Base-by-base conservation (phyloP, 1,140 invertebrate genomes). In the Nasonia giraulti region DNA sequence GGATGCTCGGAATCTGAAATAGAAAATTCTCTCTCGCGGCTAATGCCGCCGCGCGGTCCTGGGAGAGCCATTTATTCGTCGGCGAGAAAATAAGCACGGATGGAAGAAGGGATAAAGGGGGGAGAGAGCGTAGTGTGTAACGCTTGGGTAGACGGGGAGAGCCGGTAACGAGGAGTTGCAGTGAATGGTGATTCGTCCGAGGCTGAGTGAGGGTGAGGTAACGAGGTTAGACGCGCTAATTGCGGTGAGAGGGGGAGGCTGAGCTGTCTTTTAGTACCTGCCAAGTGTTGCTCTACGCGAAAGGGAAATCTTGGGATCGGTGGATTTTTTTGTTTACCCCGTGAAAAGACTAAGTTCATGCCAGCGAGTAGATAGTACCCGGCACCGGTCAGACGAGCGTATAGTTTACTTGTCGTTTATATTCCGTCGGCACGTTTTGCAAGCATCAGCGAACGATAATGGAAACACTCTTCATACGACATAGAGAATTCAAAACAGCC, bases 1-100 rank as follows among this genome's bases (percentile, higher is more conserved):
- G 85, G 86, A 89, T 87, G 88, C 87, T 82, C 85, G 86, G 88
- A 89, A 90, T 90, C 87, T 87, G 87, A 89, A 90, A 89, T 90
- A 88, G 87, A 90, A 91, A 91, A 90, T 89, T 89, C 87, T 86
- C 87, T 82, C 33, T 27, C 27, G 27, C 33, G 85, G 86, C 86
- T 89, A 88, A 90, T 90, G 88, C 80, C 85, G 75, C 62, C 33
- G 33, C 85, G 77, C 62, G 69, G 50, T 83, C 89, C 85, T 84
- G 74, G 73, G 88, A 84, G 80, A 82, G 81, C 77, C 73, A 71
- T 87, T 88, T 88, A 76, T 85, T 86, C 79, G 17, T 37, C 74
- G 74, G 11, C 62, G 33, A 12, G 81, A 37, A 76, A 68, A 74
- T 82, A 82, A 27, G 50, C 62, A 12, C 73, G 50, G 20, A 82